Percentiles rank a stretch among this genome's conserved stretches.
Evolutionary conservation across 2,797 vertebrate species (phyloP).

Genomic region (Zenarchopterus dispar): DNA sequence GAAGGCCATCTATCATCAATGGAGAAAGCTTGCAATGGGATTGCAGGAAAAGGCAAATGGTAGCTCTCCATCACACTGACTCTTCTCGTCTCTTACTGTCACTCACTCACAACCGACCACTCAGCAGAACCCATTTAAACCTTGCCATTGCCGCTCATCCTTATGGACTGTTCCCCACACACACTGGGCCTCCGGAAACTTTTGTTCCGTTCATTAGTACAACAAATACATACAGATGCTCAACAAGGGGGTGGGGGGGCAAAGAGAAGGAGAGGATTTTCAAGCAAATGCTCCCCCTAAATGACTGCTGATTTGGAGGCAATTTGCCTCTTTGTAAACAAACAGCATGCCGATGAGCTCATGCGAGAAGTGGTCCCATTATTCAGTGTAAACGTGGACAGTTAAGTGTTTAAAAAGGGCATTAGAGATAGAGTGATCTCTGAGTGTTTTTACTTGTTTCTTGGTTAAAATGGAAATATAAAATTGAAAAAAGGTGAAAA

Average conservation of each 20-base stretch:
- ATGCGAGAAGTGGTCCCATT: slow-evolving; percentile 66
- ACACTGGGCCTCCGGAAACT: slow-evolving; percentile 58
- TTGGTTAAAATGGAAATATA: slow-evolving; percentile 14
- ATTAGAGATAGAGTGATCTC: slow-evolving; percentile 54
- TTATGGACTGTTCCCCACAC: slow-evolving; percentile 4
- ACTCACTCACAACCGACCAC: slow-evolving; percentile 51
- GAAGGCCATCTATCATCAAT: slow-evolving; percentile 79
- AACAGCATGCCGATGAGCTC: slow-evolving; percentile 58
- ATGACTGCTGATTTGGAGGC: slow-evolving; percentile 59
- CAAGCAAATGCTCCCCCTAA: slow-evolving; percentile 41
- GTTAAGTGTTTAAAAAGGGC: slow-evolving; percentile 62
- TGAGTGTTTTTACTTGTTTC: slow-evolving; percentile 44
- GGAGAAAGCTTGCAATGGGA: slow-evolving; percentile 42
- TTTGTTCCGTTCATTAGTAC: slow-evolving; percentile 74
- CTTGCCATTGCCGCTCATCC: slow-evolving; percentile 15
- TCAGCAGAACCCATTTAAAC: slow-evolving; percentile 49
- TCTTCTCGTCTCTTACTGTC: slow-evolving; percentile 52
- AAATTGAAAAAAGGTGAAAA: neutral
- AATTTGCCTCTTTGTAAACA: slow-evolving; percentile 69
- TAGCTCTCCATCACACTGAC: slow-evolving; percentile 60
- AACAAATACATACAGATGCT: slow-evolving; percentile 78
- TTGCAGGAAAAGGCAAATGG: slow-evolving; percentile 47
- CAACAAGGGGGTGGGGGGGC: slow-evolving; percentile 49
- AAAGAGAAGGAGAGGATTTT: slow-evolving; percentile 45
- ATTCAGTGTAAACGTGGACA: slow-evolving; percentile 69